Base-by-base conservation (phyloP, 2,888 invertebrate species). In the Formica aserva region DNA sequence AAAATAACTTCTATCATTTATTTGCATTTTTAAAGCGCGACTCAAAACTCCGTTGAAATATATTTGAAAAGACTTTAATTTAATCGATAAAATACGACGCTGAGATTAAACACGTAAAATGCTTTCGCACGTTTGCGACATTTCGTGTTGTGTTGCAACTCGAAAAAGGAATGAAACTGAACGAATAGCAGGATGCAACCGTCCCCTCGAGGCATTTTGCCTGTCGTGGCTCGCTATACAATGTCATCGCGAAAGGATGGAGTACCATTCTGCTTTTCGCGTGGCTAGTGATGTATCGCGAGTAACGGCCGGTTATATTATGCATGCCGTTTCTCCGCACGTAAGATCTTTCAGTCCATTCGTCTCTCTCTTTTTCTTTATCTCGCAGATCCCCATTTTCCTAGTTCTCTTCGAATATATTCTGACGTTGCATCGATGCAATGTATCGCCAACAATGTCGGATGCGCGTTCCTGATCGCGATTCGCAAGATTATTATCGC, bases 251-350 rank as follows among this genome's bases (percentile, higher is more conserved):
- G 15, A 48, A 38, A 76, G 29, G 67, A 65, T 74, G 65, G 48
- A 81, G 69, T 80, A 80, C 72, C 77, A 85, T 85, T 78, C 83
- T 76, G 38, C 77, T 41, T 76, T 52, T 52, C 52, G 52, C 84
- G 83, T 85, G 72, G 76, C 76, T 29, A 78, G 80, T 83, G 75
- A 87, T 89, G 86, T 87, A 91, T 91, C 90, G 87, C 86, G 84
- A 85, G 87, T 86, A 87, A 88, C 84, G 88, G 85, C 87, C 84
- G 22, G 75, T 82, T 88, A 86, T 87, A 89, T 90, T 90, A 88
- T 88, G 85, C 88, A 90, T 88, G 85, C 82, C 85, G 88, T 87
- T 88, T 85, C 77, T 86, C 76, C 75, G 74, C 80, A 80, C 72
- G 83, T 84, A 77, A 87, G 67, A 74, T 82, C 78, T 66, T 60